Evolutionary conservation across 2,797 vertebrate species (phyloP).

Genomic region (Dromococcyx pavoninus): DNA sequence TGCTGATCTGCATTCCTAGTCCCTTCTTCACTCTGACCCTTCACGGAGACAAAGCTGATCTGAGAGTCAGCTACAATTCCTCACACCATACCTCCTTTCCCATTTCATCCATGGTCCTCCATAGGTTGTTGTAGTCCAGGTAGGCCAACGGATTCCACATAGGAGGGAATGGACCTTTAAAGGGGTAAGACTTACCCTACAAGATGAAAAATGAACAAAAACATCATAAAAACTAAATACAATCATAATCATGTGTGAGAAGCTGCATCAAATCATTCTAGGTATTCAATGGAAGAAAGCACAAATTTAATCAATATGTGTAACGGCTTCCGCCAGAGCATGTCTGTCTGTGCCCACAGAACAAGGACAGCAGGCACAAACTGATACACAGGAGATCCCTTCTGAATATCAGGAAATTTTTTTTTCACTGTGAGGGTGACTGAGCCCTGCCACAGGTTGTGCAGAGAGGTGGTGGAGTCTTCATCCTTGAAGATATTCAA

Average conservation of each 20-base stretch:
- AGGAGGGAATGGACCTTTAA: slow-evolving; percentile 87
- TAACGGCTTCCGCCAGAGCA: not conserved
- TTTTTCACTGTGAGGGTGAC: not conserved
- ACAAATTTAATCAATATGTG: not conserved
- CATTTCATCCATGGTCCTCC: slow-evolving; percentile 94
- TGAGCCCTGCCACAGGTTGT: not conserved
- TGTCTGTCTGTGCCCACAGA: not conserved
- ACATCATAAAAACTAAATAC: not conserved
- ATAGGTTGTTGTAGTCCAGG: slow-evolving; percentile 94
- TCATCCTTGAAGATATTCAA: not conserved
- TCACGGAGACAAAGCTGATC: not conserved
- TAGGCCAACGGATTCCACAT: slow-evolving; percentile 89
- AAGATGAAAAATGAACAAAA: slow-evolving; percentile 11
- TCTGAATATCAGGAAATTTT: not conserved
- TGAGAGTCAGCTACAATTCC: not conserved
- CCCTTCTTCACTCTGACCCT: not conserved
- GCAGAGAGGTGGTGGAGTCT: not conserved
- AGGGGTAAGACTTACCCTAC: slow-evolving; percentile 90
- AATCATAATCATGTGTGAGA: fast-evolving
- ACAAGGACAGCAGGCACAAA: not conserved
- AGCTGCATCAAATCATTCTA: not conserved
- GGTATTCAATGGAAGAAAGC: not conserved
- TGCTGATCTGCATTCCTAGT: not conserved
- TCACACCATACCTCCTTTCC: slow-evolving; percentile 85
- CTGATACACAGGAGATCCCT: not conserved